A percentile compares a stretch with the other conserved stretches of the same genome.
Conservation (phyloP, 2,888 invertebrate genomes). For the Drosophila anomelani region DNA sequence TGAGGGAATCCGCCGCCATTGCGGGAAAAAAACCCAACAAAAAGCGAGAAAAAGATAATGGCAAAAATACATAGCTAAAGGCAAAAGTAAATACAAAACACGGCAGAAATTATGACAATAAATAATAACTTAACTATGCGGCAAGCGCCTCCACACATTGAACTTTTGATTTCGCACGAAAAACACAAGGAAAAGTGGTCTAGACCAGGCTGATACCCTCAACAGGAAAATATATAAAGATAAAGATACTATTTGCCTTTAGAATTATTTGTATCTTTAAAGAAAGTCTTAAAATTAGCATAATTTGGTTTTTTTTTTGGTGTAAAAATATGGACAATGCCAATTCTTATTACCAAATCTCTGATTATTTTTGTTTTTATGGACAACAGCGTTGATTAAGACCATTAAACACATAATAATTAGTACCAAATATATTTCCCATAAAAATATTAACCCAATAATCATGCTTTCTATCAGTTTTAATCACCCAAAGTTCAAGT, state of each 20-base stretch:
- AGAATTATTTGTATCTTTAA: no score
- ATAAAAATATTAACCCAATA: background rate
- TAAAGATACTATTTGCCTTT: background rate
- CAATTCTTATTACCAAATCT: conserved; percentile 1
- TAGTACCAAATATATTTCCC: background rate
- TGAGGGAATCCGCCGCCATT: background rate
- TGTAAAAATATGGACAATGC: background rate
- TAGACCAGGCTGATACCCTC: conserved; percentile 13
- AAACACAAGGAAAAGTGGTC: background rate
- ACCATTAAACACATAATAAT: background rate
- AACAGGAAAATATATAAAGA: no score
- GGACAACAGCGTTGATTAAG: background rate
- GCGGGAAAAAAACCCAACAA: conserved; percentile 27
- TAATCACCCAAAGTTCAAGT: background rate
- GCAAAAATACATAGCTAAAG: background rate
- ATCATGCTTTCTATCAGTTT: background rate
- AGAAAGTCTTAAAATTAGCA: no score
- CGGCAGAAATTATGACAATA: conserved; percentile 48
- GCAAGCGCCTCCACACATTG: conserved; percentile 21
- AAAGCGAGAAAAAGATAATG: conserved; percentile 11
- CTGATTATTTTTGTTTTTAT: conserved; percentile 8
- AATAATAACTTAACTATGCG: conserved; percentile 35
- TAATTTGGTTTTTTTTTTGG: no score
- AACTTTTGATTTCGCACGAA: conserved; percentile 17
- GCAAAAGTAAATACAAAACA: conserved; percentile 23